Evolutionary conservation across 1,140 invertebrate species (phyloP).

Genomic region (Ctenoplectra terminalis): DNA sequence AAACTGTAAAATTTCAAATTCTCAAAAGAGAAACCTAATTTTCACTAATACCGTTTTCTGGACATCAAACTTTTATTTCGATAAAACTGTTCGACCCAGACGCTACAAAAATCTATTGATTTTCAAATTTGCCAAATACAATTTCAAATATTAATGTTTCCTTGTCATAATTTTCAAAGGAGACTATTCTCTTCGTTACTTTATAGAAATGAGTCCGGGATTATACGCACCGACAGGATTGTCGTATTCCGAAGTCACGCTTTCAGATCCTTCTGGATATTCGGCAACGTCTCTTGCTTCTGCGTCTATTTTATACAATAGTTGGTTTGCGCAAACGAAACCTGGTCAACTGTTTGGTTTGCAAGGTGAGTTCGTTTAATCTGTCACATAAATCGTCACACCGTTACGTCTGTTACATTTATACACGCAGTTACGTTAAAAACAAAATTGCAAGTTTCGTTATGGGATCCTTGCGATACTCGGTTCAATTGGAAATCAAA

Average conservation of each 20-base stretch:
- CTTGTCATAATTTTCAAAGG: not conserved
- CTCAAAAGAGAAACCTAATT: too few species aligned
- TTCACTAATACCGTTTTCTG: too few species aligned
- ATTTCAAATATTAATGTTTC: not conserved
- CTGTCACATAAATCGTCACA: not conserved
- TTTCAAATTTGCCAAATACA: not conserved
- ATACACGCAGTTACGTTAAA: too few species aligned
- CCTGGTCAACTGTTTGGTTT: slow-evolving; percentile 81
- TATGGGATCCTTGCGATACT: not conserved
- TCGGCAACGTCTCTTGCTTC: slow-evolving; percentile 78
- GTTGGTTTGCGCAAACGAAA: slow-evolving; percentile 81
- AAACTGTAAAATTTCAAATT: too few species aligned
- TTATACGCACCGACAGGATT: slow-evolving; percentile 57
- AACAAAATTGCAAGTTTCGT: not conserved
- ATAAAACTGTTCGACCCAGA: too few species aligned
- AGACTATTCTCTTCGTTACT: not conserved
- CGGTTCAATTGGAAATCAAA: not conserved
- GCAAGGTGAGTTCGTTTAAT: slow-evolving; percentile 76
- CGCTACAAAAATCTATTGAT: too few species aligned
- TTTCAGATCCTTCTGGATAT: slow-evolving; percentile 70
- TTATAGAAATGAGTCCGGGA: slow-evolving; percentile 39
- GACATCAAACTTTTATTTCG: too few species aligned
- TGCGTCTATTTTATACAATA: slow-evolving; percentile 80
- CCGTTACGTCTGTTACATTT: too few species aligned
- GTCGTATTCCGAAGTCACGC: slow-evolving; percentile 49